Evolutionary conservation across 2,113 vertebrate genomes (phyloP).

Genomic region (Oriolus oriolus): DNA sequence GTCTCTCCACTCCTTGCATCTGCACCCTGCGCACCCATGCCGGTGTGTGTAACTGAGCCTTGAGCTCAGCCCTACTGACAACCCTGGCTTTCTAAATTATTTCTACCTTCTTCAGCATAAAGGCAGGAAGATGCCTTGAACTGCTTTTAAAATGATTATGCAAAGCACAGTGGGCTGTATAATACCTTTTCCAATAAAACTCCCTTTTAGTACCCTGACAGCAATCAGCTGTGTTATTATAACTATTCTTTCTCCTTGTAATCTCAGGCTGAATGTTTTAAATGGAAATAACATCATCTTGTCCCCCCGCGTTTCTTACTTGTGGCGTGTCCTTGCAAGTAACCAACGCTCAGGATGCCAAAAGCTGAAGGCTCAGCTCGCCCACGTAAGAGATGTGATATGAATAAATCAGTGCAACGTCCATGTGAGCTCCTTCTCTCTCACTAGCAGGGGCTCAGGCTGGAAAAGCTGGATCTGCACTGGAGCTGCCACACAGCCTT

Average conservation of each 20-base stretch:
- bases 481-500: not conserved
- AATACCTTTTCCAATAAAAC: slow-evolving; percentile 12
- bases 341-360: not conserved
- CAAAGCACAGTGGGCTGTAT: not conserved
- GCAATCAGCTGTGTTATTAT: not conserved
- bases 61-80: not conserved
- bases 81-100: not conserved
- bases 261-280: not conserved
- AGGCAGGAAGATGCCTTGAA: not conserved
- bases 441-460: not conserved
- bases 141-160: not conserved
- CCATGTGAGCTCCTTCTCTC: not conserved
- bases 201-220: not conserved
- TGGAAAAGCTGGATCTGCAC: not conserved
- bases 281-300: not conserved
- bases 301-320: not conserved
- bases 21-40: not conserved
- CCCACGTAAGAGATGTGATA: not conserved
- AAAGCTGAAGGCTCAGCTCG: not conserved
- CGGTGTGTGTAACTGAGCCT: rapidly evolving
- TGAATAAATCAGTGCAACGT: slow-evolving; percentile 1
- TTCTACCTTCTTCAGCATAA: not conserved
- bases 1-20: not conserved
- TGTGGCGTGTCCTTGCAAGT: not conserved
- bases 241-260: not conserved